Conservation (phyloP, 1,140 invertebrate species). For the Aphidius gifuensis region DNA sequence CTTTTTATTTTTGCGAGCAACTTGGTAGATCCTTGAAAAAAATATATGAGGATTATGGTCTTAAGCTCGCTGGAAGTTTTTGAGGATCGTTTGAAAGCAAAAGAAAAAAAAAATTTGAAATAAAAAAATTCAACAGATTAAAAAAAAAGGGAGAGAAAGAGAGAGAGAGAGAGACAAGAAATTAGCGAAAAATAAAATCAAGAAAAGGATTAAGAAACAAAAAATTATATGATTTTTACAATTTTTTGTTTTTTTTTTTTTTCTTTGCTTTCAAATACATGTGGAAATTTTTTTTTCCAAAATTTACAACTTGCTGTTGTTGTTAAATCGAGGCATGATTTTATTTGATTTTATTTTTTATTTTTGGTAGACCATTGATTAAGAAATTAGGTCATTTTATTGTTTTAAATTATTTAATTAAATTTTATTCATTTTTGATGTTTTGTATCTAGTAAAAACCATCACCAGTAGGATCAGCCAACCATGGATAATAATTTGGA, state of each 20-base stretch:
- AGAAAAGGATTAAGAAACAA: not conserved
- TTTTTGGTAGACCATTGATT: too few species aligned
- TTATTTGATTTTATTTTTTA: too few species aligned
- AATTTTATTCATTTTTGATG: too few species aligned
- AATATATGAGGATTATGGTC: constrained; percentile 25
- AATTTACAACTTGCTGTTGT: too few species aligned
- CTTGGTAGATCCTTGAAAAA: constrained; percentile 32
- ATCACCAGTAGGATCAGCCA: constrained; percentile 89
- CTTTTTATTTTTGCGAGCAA: constrained; percentile 13
- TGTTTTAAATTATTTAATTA: too few species aligned
- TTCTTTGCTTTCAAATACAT: too few species aligned
- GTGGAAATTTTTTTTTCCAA: too few species aligned
- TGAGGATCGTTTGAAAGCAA: constrained; percentile 20
- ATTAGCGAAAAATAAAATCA: constrained; percentile 19
- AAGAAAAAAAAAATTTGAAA: constrained; percentile 19
- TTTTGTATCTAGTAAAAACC: constrained; percentile 73
- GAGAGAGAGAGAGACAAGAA: constrained; percentile 21
- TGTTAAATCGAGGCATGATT: too few species aligned
- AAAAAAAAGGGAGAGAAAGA: constrained; percentile 10
- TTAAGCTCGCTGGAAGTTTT: constrained; percentile 14
- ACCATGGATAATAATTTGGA: constrained; percentile 91
- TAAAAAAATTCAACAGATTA: constrained; percentile 11
- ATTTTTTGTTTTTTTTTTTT: too few species aligned
- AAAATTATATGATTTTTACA: not conserved
- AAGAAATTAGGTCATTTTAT: too few species aligned